phyloP scores from a whole-genome alignment of 2,888 invertebrate species.

The Galerucella nymphaeae region DNA sequence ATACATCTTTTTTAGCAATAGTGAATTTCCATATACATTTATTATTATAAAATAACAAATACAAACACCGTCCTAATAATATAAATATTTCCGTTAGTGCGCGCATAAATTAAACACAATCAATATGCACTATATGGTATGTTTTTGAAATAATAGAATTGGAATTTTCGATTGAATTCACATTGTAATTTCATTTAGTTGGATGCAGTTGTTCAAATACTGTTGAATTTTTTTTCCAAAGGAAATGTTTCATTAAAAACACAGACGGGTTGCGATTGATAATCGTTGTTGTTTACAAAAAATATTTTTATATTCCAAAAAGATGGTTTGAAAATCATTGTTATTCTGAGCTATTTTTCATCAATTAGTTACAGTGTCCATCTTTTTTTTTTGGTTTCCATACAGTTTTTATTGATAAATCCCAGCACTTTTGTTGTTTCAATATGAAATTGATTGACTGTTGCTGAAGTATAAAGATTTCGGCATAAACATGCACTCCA shows the following conservation, averaged over 20 bases:
- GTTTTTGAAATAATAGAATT: constrained; percentile 20
- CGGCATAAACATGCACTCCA: too few relatives aligned
- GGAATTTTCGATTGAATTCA: constrained; percentile 21
- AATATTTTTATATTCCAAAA: too few relatives aligned
- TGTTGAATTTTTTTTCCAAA: constrained; percentile 1
- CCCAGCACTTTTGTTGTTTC: too few relatives aligned
- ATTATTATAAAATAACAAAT: constrained; percentile 41
- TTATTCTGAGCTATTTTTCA: too few relatives aligned
- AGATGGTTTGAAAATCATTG: too few relatives aligned
- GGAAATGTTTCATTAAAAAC: constrained; percentile 3
- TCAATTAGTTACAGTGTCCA: too few relatives aligned
- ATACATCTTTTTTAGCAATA: constrained; percentile 25
- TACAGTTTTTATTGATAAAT: too few relatives aligned
- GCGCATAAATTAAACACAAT: constrained; percentile 43
- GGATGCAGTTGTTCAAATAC: constrained; percentile 8
- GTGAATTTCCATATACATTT: constrained; percentile 42
- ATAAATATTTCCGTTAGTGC: constrained; percentile 41
- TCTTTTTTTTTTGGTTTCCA: too few relatives aligned
- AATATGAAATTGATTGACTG: too few relatives aligned
- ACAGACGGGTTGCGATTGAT: not conserved
- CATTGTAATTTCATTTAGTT: constrained; percentile 26
- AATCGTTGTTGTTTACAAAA: not conserved
- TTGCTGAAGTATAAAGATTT: too few relatives aligned
- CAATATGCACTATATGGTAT: constrained; percentile 28
- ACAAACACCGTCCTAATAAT: constrained; percentile 37